Conservation (phyloP, 2,113 vertebrate genomes). For the Reinhardtius hippoglossoides region DNA sequence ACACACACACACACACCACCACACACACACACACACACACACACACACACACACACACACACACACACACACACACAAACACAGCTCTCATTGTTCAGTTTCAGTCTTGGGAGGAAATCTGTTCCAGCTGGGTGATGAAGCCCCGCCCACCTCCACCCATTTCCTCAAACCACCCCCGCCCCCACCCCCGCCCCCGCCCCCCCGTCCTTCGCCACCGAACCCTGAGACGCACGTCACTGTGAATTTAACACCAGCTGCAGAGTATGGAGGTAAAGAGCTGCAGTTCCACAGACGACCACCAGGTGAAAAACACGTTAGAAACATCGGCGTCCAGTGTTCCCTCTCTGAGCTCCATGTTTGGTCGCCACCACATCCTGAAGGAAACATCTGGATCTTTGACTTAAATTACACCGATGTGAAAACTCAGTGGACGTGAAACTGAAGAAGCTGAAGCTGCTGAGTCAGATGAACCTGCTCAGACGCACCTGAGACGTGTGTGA, state of each 20-base stretch:
- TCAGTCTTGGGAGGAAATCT: conserved; percentile 50
- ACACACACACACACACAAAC: conserved; percentile 13
- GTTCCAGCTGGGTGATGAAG: conserved; percentile 50
- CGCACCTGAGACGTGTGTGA: not conserved
- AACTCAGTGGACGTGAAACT: not conserved
- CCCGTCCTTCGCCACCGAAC: not conserved
- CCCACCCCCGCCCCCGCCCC: not conserved
- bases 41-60: too few species aligned
- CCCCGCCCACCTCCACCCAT: conserved; percentile 28
- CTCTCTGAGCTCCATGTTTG: not conserved
- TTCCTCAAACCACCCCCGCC: not conserved
- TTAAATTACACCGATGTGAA: not conserved
- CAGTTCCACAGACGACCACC: not conserved
- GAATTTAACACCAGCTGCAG: not conserved
- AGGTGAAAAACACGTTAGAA: not conserved
- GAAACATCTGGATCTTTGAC: not conserved
- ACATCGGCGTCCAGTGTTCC: not conserved
- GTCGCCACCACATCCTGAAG: not conserved
- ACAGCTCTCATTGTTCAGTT: conserved; percentile 60
- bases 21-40: too few species aligned
- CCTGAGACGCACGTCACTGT: too few species aligned
- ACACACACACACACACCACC: too few species aligned
- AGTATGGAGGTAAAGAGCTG: too few species aligned
- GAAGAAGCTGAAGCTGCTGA: conserved; percentile 14
- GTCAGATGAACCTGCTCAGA: not conserved